Percentiles rank a stretch among this genome's conserved stretches.
Evolutionary conservation across 2,888 invertebrate genomes (phyloP).

Genomic region (Anthrax anthrax): DNA sequence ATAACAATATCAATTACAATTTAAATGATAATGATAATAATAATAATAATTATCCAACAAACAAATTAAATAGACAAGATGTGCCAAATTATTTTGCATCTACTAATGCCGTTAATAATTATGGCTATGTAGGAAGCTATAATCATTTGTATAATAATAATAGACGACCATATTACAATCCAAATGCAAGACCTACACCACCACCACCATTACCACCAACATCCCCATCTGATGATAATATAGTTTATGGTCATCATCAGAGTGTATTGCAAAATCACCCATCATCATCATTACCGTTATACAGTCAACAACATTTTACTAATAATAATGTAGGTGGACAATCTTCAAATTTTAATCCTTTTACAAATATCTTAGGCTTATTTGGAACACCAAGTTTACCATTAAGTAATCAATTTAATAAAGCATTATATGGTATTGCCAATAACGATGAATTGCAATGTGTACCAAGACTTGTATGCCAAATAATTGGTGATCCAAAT

Average conservation of each 20-base stretch:
- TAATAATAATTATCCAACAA: constrained; percentile 1
- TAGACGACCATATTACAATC: constrained; percentile 25
- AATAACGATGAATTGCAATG: constrained; percentile 56
- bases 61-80: constrained; percentile 2
- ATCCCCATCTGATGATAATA: neutral
- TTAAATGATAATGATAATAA: neutral
- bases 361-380: constrained; percentile 7
- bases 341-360: constrained; percentile 7
- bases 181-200: constrained; percentile 10
- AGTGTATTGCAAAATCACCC: neutral
- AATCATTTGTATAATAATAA: constrained; percentile 14
- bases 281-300: neutral
- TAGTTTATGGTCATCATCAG: neutral
- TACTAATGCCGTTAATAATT: constrained; percentile 6
- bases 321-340: constrained; percentile 3
- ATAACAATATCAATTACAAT: constrained; percentile 1
- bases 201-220: constrained; percentile 11
- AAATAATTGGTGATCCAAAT: constrained; percentile 46
- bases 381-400: constrained; percentile 16
- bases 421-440: constrained; percentile 39
- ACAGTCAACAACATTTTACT: too few species aligned
- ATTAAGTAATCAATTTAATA: constrained; percentile 29
- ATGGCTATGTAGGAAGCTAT: constrained; percentile 11
- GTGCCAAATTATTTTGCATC: constrained; percentile 6
- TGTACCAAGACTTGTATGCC: constrained; percentile 57